These are phyloP conservation scores for Lepidurus couesii DNA, from an alignment of 1,140 invertebrate genomes.

Conservation along the genomic window DNA sequence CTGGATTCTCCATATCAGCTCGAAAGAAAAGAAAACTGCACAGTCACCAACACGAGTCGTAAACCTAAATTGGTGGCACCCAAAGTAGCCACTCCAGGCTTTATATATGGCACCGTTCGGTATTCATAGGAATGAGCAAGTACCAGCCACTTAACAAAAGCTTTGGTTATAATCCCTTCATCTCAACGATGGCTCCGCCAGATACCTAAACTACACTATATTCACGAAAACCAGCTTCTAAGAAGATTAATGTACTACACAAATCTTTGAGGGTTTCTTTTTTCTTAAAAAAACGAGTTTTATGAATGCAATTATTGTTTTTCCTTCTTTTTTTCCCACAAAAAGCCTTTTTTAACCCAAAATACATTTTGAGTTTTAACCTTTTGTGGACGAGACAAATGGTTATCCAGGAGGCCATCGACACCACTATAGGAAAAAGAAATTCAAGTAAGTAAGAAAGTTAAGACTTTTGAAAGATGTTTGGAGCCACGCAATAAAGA, in stretches of 20 bases:
- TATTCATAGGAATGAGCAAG: background rate
- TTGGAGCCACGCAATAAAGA: background rate
- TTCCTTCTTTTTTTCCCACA: too few species aligned
- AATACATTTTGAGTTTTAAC: too few species aligned
- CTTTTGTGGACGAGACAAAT: too few species aligned
- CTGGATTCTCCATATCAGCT: conserved; percentile 54
- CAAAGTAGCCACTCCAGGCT: background rate
- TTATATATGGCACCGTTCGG: background rate
- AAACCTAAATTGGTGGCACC: background rate
- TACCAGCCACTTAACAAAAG: background rate
- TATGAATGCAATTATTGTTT: too few species aligned
- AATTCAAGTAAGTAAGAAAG: background rate
- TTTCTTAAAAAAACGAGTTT: too few species aligned
- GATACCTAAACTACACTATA: background rate
- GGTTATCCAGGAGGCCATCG: too few species aligned
- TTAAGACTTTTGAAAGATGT: background rate
- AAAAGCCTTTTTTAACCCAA: too few species aligned
- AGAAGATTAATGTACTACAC: too few species aligned
- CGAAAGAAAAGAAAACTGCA: background rate
- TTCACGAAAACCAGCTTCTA: too few species aligned
- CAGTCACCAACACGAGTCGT: conserved; percentile 23
- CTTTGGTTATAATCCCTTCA: background rate
- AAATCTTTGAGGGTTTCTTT: too few species aligned
- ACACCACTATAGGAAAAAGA: background rate
- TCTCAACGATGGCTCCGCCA: background rate